Evolutionary conservation across 2,888 invertebrate genomes (phyloP), one percentile per base, ranked within the genome.

Genomic region (Caenorhabditis sulstoni): DNA sequence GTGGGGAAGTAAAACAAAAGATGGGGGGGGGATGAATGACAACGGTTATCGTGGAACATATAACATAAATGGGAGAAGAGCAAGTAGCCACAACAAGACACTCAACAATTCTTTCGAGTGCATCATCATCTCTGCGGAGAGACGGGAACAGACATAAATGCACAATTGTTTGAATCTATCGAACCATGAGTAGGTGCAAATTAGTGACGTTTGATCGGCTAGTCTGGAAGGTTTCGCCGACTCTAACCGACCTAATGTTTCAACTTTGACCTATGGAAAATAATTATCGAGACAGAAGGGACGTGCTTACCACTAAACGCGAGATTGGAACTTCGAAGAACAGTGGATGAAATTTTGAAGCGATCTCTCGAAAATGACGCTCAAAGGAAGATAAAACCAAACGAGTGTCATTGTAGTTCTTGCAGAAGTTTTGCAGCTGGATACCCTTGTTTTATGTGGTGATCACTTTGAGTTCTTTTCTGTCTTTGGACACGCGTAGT

Each of bases 171-270:
- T 20, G 35, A 20, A 58, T 41, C 37, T 47, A 61, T 18, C 47
- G 70, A 22, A 61, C 70, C 70, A 53, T 70, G 61, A 68, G 58
- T 11, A 44, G 35, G 29, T 39, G 39, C 12, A 29, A 58, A 67
- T 50, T 57, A 61, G 53, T 61, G 70, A 47, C 53, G 70, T 70
- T 70, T 70, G 70, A 70, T 70, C 70, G 68, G 52, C 37, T 45
- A 4, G 53, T 70, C 53, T 55, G 39, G 35, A 61, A 44, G 35
- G 47, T 47, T 29, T 22, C 22, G 37, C 22, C 37, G 18, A 50
- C 49, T 20, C 29, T 1, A n/a, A 9, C 9, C 3, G 29, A 35
- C 20, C 29, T 52, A 29, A 35, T 52, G 68, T 68, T 67, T 59
- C 58, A 29, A 58, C 29, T 23, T 37, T 22, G 49, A 29, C 55